Evolutionary conservation across 2,113 vertebrate genomes (phyloP).

Genomic region (Bungarus multicinctus): DNA sequence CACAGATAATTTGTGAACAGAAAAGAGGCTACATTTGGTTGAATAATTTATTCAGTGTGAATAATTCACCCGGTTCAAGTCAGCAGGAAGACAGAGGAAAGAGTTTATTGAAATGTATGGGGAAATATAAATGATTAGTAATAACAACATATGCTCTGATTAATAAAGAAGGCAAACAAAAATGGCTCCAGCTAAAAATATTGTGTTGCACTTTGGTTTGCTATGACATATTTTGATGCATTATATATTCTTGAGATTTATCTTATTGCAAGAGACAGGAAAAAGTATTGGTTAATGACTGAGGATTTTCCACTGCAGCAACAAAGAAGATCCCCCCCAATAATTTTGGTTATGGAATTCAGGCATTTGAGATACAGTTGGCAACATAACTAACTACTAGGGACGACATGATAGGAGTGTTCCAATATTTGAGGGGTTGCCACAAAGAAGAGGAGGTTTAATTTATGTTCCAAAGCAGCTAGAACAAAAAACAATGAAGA

Average conservation of each 20-base stretch:
- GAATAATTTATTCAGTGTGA: constrained; percentile 48
- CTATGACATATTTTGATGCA: constrained; percentile 56
- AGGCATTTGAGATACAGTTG: not conserved
- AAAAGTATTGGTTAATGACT: not conserved
- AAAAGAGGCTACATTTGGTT: not conserved
- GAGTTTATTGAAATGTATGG: constrained; percentile 67
- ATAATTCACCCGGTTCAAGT: constrained; percentile 56
- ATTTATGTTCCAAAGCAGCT: not conserved
- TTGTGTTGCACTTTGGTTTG: constrained; percentile 56
- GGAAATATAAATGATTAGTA: constrained; percentile 67
- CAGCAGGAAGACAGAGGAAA: constrained; percentile 57
- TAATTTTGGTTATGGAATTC: not conserved
- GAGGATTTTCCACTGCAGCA: constrained; percentile 39
- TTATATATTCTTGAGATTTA: constrained; percentile 44
- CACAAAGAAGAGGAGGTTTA: not conserved
- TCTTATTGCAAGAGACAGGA: constrained; percentile 49
- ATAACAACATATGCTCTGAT: constrained; percentile 49
- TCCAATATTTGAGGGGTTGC: not conserved
- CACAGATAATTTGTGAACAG: constrained; percentile 28
- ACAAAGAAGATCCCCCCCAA: constrained; percentile 22
- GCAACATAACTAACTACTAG: not conserved
- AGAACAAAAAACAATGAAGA: not conserved
- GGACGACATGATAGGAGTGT: not conserved
- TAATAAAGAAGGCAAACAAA: constrained; percentile 63
- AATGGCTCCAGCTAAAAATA: constrained; percentile 64